Conservation (phyloP, 1,140 invertebrate genomes). For the Ephestia elutella region DNA sequence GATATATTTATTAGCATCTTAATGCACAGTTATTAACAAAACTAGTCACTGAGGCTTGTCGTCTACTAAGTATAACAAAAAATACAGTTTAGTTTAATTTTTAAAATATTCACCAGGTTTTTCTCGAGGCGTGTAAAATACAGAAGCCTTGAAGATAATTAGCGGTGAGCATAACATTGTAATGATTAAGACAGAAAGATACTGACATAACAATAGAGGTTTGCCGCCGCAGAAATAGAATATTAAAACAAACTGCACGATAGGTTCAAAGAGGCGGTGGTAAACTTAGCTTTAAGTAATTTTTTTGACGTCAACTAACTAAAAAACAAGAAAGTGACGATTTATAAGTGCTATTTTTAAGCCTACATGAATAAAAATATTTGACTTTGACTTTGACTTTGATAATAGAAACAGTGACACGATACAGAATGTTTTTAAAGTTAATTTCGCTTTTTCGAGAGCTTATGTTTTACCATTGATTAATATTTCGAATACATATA, state of each 20-base stretch:
- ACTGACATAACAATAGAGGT: neutral
- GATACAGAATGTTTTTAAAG: conserved; percentile 1
- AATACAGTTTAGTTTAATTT: neutral
- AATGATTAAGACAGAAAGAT: neutral
- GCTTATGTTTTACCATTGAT: too few relatives aligned
- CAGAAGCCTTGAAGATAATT: neutral
- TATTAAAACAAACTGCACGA: conserved; percentile 2
- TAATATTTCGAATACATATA: too few relatives aligned
- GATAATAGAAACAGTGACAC: neutral
- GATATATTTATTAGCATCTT: too few relatives aligned
- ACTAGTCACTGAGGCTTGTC: neutral
- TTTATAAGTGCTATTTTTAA: too few relatives aligned
- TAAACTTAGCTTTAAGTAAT: too few relatives aligned
- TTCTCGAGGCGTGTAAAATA: conserved; percentile 1
- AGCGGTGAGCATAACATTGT: conserved; percentile 4
- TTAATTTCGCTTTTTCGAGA: too few relatives aligned
- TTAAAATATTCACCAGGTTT: conserved; percentile 1
- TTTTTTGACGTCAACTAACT: too few relatives aligned
- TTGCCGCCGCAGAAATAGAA: neutral
- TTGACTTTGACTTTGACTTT: too few relatives aligned
- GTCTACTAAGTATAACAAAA: neutral
- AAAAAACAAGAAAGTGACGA: too few relatives aligned
- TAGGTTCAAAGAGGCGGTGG: too few relatives aligned
- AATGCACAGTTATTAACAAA: neutral
- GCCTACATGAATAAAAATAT: too few relatives aligned